phyloP scores from a whole-genome alignment of 2,113 vertebrate species.

The Atractosteus spatula region DNA sequence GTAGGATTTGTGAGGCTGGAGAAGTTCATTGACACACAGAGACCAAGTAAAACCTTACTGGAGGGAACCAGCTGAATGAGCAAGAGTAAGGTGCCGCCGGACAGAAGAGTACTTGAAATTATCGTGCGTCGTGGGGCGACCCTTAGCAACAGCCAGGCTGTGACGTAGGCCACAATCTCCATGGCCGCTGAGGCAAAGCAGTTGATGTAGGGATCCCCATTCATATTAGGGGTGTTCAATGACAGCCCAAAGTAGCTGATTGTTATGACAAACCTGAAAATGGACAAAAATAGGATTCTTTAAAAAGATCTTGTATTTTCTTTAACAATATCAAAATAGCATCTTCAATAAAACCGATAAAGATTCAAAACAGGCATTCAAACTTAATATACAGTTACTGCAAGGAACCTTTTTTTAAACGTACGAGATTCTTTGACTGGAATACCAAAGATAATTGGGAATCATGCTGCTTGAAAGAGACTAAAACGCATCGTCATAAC shows the following conservation, averaged over 20 bases:
- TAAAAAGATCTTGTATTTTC: neutral
- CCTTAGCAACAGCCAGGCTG: conserved; percentile 35
- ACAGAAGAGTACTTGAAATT: conserved; percentile 30
- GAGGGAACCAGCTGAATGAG: conserved; percentile 42
- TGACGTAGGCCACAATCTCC: conserved; percentile 34
- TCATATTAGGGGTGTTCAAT: conserved; percentile 49
- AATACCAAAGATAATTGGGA: too few species aligned
- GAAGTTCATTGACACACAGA: neutral
- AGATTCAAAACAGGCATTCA: too few species aligned
- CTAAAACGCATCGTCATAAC: too few species aligned
- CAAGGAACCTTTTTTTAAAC: too few species aligned
- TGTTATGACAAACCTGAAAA: conserved; percentile 24
- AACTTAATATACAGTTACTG: too few species aligned
- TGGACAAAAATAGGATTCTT: neutral
- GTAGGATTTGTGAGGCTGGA: too few species aligned
- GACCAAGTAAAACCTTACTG: conserved; percentile 25
- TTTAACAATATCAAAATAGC: too few species aligned
- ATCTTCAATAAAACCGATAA: too few species aligned
- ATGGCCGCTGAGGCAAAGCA: conserved; percentile 45
- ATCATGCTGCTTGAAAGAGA: too few species aligned
- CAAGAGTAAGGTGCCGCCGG: conserved; percentile 38
- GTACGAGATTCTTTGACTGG: too few species aligned
- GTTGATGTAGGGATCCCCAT: conserved; percentile 50
- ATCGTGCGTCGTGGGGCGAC: conserved; percentile 26
- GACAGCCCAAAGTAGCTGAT: conserved; percentile 44